These are phyloP conservation scores for Camponotus pennsylvanicus DNA, from an alignment of 1,140 invertebrate genomes.

Conservation along the genomic window DNA sequence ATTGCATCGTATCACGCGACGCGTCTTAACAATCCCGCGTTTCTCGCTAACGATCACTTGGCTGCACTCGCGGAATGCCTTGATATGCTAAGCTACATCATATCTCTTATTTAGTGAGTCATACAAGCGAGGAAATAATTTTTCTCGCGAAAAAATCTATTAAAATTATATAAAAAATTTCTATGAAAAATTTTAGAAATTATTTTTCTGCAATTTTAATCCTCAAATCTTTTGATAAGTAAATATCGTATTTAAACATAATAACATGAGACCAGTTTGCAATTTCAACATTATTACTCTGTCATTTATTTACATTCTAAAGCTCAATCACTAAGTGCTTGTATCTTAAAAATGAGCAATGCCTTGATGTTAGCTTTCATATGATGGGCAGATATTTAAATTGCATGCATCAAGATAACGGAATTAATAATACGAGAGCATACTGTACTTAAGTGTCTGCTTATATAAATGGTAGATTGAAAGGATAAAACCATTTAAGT, in stretches of 20 bases:
- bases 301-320: not conserved
- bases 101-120: not conserved
- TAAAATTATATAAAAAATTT: not conserved
- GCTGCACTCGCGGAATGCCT: not conserved
- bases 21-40: slow-evolving; percentile 35
- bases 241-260: not conserved
- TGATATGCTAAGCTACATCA: not conserved
- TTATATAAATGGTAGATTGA: slow-evolving; percentile 15
- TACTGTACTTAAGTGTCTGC: not conserved
- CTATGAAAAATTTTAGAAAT: not conserved
- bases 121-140: not conserved
- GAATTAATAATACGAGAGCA: slow-evolving; percentile 4
- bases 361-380: not conserved
- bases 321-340: not conserved
- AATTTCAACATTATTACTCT: not conserved
- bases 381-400: not conserved
- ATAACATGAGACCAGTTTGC: not conserved
- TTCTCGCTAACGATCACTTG: slow-evolving; percentile 17
- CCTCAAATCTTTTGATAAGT: not conserved
- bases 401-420: not conserved
- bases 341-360: not conserved
- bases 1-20: slow-evolving; percentile 48
- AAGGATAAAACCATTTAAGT: slow-evolving; percentile 57
- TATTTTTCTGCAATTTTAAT: not conserved
- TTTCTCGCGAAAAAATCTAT: not conserved